phyloP scores from a whole-genome alignment of 2,113 vertebrate species.

The Perccottus glenii region DNA sequence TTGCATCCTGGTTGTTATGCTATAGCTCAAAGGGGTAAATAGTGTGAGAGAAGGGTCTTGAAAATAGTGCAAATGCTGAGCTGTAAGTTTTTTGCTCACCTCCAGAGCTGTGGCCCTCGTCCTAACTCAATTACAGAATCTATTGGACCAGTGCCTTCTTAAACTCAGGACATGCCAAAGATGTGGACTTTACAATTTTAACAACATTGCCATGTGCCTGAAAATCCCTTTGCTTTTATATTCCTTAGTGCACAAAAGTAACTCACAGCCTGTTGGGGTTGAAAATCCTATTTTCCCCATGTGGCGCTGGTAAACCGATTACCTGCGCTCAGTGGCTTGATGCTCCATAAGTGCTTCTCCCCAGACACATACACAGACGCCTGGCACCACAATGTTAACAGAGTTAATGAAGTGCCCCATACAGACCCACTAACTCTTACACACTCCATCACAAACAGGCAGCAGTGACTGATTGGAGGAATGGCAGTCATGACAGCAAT shows the following conservation, averaged over 20 bases:
- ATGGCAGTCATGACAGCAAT: slow-evolving; percentile 55
- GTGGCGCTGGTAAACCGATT: slow-evolving; percentile 62
- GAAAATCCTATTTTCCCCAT: slow-evolving; percentile 46
- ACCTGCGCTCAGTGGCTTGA: slow-evolving; percentile 55
- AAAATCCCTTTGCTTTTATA: slow-evolving; percentile 54
- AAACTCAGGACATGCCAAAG: slow-evolving; percentile 16
- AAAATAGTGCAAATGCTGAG: slow-evolving; percentile 46
- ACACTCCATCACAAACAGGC: slow-evolving; percentile 9
- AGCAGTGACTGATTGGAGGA: slow-evolving; percentile 65
- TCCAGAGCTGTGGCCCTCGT: slow-evolving; percentile 18
- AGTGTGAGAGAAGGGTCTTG: slow-evolving; percentile 27
- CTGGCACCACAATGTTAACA: slow-evolving; percentile 50
- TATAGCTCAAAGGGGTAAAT: slow-evolving; percentile 28
- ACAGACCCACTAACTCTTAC: slow-evolving; percentile 21
- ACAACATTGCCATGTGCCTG: slow-evolving; percentile 39
- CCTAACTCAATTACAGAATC: slow-evolving; percentile 5
- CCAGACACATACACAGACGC: slow-evolving; percentile 16
- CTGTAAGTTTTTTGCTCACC: slow-evolving; percentile 26
- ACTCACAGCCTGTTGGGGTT: slow-evolving; percentile 38
- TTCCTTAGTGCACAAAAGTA: slow-evolving; percentile 32
- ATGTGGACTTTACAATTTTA: slow-evolving; percentile 10
- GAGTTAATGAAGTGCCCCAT: slow-evolving; percentile 68
- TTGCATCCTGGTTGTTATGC: slow-evolving; percentile 21
- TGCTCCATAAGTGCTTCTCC: slow-evolving; percentile 58
- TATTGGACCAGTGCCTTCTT: slow-evolving; percentile 11